Percentiles rank a stretch among this genome's conserved stretches.
These are phyloP conservation scores for Geodia barretti DNA, from an alignment of 37 sponge, comb jelly and placozoan species.

Conservation along the genomic window DNA sequence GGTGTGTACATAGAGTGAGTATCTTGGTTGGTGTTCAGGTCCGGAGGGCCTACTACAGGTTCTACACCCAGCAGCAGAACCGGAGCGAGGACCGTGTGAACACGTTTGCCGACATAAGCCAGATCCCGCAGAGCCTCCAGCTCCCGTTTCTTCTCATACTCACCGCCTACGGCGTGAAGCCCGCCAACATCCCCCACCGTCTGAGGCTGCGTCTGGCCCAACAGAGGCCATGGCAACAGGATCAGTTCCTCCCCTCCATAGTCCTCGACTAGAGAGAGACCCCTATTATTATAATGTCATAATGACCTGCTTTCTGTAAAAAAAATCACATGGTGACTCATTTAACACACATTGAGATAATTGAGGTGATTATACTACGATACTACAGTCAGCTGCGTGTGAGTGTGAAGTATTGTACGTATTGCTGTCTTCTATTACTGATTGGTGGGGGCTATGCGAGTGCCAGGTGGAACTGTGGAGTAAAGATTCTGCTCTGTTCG, in stretches of 20 bases:
- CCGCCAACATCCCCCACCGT: conserved; percentile 15
- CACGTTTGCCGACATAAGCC: conserved; percentile 26
- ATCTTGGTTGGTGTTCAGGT: conserved; percentile 1
- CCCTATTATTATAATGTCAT: too few species aligned
- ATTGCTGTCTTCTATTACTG: too few species aligned
- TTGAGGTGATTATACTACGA: too few species aligned
- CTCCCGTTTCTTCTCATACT: conserved; percentile 42
- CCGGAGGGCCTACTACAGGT: neutral
- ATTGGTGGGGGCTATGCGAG: too few species aligned
- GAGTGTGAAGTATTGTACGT: too few species aligned
- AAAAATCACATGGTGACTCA: too few species aligned
- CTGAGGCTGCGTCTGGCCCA: conserved; percentile 1
- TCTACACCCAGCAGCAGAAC: neutral
- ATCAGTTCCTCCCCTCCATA: neutral
- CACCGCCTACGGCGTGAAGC: conserved; percentile 50
- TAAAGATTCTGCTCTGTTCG: neutral
- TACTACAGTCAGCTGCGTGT: too few species aligned
- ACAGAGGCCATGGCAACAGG: neutral
- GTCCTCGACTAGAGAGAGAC: too few species aligned
- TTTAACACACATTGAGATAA: too few species aligned
- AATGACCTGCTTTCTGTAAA: too few species aligned
- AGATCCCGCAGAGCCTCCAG: conserved; percentile 34
- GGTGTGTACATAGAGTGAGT: neutral
- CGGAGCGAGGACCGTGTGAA: neutral
- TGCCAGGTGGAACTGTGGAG: neutral